These are phyloP conservation scores for Nycteola revayana DNA, from an alignment of 2,888 invertebrate genomes.

Conservation along the genomic window DNA sequence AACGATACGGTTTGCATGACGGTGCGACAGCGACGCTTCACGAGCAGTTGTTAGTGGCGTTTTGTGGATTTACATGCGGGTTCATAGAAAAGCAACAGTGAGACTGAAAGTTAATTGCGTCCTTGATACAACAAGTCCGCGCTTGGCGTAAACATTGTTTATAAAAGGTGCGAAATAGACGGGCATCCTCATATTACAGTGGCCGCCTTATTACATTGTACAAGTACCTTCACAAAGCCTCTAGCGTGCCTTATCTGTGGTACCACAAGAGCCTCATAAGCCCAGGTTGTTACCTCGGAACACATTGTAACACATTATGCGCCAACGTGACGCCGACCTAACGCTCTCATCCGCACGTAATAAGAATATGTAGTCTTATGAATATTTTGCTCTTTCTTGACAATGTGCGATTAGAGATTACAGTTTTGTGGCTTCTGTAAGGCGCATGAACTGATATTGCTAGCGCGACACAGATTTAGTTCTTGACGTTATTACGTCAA, in stretches of 20 bases:
- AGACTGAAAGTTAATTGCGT: constrained; percentile 54
- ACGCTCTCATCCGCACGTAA: constrained; percentile 60
- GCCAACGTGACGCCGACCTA: constrained; percentile 60
- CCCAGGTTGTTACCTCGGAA: constrained; percentile 74
- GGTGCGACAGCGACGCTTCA: constrained; percentile 19
- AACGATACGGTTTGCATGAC: constrained; percentile 17
- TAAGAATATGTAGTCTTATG: constrained; percentile 68
- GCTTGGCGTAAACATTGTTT: constrained; percentile 57
- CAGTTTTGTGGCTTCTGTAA: constrained; percentile 33
- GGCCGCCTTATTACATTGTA: constrained; percentile 69
- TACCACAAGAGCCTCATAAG: constrained; percentile 68
- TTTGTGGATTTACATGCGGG: neutral
- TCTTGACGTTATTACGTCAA: constrained; percentile 4
- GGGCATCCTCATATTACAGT: constrained; percentile 49
- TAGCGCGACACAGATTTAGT: constrained; percentile 18
- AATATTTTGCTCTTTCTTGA: constrained; percentile 60
- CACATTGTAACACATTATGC: constrained; percentile 78
- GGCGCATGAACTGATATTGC: constrained; percentile 28
- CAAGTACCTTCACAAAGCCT: constrained; percentile 67
- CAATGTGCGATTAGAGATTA: constrained; percentile 54
- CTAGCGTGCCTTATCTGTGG: constrained; percentile 74
- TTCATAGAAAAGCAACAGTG: constrained; percentile 39
- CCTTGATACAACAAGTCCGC: constrained; percentile 46
- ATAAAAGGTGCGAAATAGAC: constrained; percentile 63
- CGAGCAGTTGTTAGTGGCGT: too few species aligned